Conservation (phyloP, 2,888 invertebrate genomes). For the Caenorhabditis parvicauda region DNA sequence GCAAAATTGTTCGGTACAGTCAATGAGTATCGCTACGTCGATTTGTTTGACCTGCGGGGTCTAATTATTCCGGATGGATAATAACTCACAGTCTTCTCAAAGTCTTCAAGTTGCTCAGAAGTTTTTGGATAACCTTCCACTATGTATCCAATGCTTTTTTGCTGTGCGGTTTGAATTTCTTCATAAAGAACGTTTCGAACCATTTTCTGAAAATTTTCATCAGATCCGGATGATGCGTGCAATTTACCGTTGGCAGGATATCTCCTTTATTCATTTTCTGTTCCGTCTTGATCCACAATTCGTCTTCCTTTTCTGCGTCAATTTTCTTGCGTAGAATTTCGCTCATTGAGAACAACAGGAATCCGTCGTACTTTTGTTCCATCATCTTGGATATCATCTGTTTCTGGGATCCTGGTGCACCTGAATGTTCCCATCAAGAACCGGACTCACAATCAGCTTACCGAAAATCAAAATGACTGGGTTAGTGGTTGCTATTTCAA, state of each 20-base stretch:
- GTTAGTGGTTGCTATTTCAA: too few species aligned
- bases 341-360: conserved; percentile 56
- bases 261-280: conserved; percentile 60
- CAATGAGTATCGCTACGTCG: conserved; percentile 80
- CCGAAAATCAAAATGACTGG: conserved; percentile 60
- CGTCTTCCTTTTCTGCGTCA: conserved; percentile 42
- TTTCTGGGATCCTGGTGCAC: conserved; percentile 61
- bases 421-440: conserved; percentile 23
- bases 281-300: conserved; percentile 58
- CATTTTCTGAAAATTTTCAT: conserved; percentile 61
- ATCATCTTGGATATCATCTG: conserved; percentile 47
- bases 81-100: conserved; percentile 48
- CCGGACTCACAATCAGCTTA: conserved; percentile 8
- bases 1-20: conserved; percentile 78
- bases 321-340: conserved; percentile 63
- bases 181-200: conserved; percentile 62
- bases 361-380: conserved; percentile 60
- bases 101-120: conserved; percentile 63
- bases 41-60: conserved; percentile 47
- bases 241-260: conserved; percentile 52
- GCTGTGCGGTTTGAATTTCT: conserved; percentile 53
- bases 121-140: conserved; percentile 66
- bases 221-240: neutral
- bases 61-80: neutral
- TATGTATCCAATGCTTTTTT: conserved; percentile 64